These are phyloP conservation scores for Nymphalis io DNA, from an alignment of 1,140 invertebrate species.

Conservation along the genomic window DNA sequence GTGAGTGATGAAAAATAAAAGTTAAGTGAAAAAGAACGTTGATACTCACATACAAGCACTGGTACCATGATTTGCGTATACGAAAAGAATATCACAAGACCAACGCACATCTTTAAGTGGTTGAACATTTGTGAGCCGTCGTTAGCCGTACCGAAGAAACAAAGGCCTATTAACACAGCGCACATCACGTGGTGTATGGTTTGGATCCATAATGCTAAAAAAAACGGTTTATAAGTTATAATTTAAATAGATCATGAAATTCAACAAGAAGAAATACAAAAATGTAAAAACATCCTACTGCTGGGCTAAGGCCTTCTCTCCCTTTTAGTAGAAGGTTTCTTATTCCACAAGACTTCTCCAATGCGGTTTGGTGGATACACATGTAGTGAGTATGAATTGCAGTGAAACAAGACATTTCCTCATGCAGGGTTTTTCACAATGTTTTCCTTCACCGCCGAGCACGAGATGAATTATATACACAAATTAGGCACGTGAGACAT, in stretches of 20 bases:
- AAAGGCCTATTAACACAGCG: conserved; percentile 80
- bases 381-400: too few species aligned
- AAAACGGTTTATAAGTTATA: background rate
- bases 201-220: conserved; percentile 82
- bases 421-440: too few species aligned
- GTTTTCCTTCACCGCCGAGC: too few species aligned
- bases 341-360: too few species aligned
- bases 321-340: too few species aligned
- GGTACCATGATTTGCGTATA: conserved; percentile 86
- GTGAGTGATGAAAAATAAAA: background rate
- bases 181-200: conserved; percentile 82
- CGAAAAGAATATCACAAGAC: conserved; percentile 83
- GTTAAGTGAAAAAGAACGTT: background rate
- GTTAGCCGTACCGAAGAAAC: conserved; percentile 83
- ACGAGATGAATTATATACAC: too few species aligned
- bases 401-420: too few species aligned
- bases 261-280: background rate
- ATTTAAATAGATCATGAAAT: too few species aligned
- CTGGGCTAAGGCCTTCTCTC: too few species aligned
- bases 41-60: conserved; percentile 82
- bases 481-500: too few species aligned
- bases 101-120: conserved; percentile 85
- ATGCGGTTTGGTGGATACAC: too few species aligned
- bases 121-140: conserved; percentile 84
- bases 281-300: too few species aligned